phyloP scores from a whole-genome alignment of 2,113 vertebrate genomes.

The Spizaetus ornatus region DNA sequence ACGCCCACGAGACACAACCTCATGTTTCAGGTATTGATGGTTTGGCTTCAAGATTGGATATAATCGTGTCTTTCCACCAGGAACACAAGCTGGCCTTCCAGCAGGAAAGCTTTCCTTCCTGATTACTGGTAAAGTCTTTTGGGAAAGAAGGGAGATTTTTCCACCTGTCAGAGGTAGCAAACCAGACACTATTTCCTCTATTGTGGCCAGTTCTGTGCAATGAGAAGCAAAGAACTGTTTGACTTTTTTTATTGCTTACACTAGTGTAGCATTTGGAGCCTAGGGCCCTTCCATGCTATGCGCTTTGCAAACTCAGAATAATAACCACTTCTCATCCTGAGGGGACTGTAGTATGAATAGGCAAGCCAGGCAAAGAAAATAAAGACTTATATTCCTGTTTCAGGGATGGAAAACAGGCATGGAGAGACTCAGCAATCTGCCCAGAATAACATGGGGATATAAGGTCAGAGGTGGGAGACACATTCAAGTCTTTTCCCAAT shows the following conservation, averaged over 20 bases:
- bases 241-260: not conserved
- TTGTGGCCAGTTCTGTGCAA: not conserved
- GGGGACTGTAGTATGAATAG: not conserved
- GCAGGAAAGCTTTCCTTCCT: not conserved
- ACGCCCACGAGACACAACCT: not conserved
- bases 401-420: not conserved
- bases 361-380: not conserved
- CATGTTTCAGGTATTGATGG: not conserved
- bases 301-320: not conserved
- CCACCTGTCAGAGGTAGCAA: not conserved
- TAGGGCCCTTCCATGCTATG: not conserved
- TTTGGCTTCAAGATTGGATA: not conserved
- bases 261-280: not conserved
- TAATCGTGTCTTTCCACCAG: not conserved
- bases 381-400: not conserved
- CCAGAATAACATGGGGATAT: too few species aligned
- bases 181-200: not conserved
- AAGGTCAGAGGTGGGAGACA: not conserved
- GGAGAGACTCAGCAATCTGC: not conserved
- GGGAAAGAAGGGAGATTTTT: not conserved
- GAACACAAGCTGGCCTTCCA: not conserved
- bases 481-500: not conserved
- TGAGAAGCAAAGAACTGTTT: not conserved
- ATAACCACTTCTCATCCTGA: not conserved
- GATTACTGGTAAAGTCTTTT: not conserved